Evolutionary conservation across 2,888 invertebrate species (phyloP).

Genomic region (Drosophila tripunctata): DNA sequence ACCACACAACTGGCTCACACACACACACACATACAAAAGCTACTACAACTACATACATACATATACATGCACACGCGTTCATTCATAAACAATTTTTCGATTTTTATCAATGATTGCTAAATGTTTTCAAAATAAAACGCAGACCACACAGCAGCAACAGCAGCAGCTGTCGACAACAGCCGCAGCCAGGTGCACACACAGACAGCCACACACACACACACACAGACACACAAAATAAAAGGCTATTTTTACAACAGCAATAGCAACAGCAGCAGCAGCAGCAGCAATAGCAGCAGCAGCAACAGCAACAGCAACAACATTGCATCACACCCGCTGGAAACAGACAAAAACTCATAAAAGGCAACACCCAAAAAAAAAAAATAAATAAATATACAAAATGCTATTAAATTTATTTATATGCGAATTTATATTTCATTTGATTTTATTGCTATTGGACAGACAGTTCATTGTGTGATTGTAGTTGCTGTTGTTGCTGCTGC

Average conservation of each 20-base stretch:
- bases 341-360: constrained; percentile 19
- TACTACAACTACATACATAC: constrained; percentile 12
- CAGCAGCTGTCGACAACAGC: constrained; percentile 49
- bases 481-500: constrained; percentile 4
- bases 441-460: constrained; percentile 45
- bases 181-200: constrained; percentile 43
- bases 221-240: constrained; percentile 19
- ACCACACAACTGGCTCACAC: constrained; percentile 28
- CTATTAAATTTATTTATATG: constrained; percentile 46
- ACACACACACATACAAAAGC: constrained; percentile 8
- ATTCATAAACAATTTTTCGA: constrained; percentile 76
- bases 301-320: constrained; percentile 22
- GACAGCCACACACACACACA: constrained; percentile 14
- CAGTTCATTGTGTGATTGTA: constrained; percentile 6
- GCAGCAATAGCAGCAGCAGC: constrained; percentile 26
- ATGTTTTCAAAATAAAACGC: constrained; percentile 70
- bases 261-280: constrained; percentile 22
- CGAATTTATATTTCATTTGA: constrained; percentile 50
- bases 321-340: constrained; percentile 2
- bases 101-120: constrained; percentile 80
- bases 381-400: constrained; percentile 19
- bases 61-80: constrained; percentile 37
- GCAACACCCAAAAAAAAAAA: too few species aligned
- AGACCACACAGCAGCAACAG: constrained; percentile 41
- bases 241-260: constrained; percentile 36